A percentile compares a stretch with the other conserved stretches of the same genome.
Evolutionary conservation across 2,113 vertebrate genomes (phyloP).

Genomic region (Andinoacara biseriatus): DNA sequence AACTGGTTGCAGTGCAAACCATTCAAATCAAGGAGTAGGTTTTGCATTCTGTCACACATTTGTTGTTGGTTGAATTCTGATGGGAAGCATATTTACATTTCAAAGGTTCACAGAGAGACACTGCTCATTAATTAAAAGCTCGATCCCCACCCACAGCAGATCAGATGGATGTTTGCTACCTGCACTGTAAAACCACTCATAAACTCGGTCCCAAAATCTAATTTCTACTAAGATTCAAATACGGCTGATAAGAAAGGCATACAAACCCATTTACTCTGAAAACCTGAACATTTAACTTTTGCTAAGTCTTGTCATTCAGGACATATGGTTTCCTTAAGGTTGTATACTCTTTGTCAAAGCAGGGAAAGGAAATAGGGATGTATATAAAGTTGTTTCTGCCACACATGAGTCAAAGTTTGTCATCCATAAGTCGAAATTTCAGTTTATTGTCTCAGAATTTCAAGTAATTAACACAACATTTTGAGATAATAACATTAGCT

Average conservation of each 20-base stretch:
- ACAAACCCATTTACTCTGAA: neutral
- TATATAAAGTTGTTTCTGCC: neutral
- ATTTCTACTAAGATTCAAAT: neutral
- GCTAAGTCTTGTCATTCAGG: neutral
- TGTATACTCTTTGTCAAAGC: neutral
- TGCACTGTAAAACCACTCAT: conserved; percentile 24
- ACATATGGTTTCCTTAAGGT: neutral
- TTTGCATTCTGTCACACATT: conserved; percentile 43
- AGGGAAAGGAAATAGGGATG: neutral
- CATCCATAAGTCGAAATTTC: too few relatives aligned
- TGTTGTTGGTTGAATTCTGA: conserved; percentile 39
- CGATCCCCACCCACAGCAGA: conserved; percentile 55
- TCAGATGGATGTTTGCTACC: conserved; percentile 36
- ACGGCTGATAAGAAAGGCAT: neutral
- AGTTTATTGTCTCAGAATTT: neutral
- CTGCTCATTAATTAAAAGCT: conserved; percentile 68
- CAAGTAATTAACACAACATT: neutral
- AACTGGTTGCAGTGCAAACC: conserved; percentile 2
- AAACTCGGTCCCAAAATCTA: neutral
- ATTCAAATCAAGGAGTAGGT: conserved; percentile 4
- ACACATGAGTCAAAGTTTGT: too few relatives aligned
- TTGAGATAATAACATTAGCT: neutral
- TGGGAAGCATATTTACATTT: conserved; percentile 69
- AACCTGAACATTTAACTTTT: neutral
- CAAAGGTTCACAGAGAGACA: conserved; percentile 61